Evolutionary conservation across 2,888 invertebrate species (phyloP).

Genomic region (Apotomis turbidana): DNA sequence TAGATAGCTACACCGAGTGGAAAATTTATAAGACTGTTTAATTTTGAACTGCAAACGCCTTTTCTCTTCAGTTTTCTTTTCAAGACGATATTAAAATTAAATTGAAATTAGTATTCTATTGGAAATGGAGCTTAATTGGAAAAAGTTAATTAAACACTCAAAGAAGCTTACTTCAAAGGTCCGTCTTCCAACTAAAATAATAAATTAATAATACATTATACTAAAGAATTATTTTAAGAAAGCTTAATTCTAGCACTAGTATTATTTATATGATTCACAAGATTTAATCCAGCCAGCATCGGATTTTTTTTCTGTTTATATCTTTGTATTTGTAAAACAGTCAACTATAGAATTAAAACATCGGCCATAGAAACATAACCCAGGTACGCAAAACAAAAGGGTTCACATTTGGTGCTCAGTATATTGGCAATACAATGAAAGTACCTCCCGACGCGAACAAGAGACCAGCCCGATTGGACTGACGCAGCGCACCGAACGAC

Average conservation of each 20-base stretch:
- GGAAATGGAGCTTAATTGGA: neutral
- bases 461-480: conserved; percentile 71
- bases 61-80: neutral
- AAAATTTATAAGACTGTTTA: too few species aligned
- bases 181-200: neutral
- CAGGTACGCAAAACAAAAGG: conserved; percentile 31
- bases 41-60: neutral
- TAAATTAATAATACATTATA: neutral
- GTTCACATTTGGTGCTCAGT: conserved; percentile 31
- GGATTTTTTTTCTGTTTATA: too few species aligned
- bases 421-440: conserved; percentile 38
- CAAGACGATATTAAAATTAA: neutral
- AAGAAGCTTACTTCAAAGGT: neutral
- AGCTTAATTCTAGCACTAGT: too few species aligned
- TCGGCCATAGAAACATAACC: conserved; percentile 51
- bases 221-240: too few species aligned
- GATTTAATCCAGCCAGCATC: too few species aligned
- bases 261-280: too few species aligned
- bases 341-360: neutral
- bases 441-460: conserved; percentile 64
- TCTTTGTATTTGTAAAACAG: too few species aligned
- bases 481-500: conserved; percentile 76
- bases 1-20: too few species aligned
- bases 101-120: neutral
- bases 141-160: neutral